Evolutionary conservation across 2,888 invertebrate genomes (phyloP).

Genomic region (Coenonympha arcania): DNA sequence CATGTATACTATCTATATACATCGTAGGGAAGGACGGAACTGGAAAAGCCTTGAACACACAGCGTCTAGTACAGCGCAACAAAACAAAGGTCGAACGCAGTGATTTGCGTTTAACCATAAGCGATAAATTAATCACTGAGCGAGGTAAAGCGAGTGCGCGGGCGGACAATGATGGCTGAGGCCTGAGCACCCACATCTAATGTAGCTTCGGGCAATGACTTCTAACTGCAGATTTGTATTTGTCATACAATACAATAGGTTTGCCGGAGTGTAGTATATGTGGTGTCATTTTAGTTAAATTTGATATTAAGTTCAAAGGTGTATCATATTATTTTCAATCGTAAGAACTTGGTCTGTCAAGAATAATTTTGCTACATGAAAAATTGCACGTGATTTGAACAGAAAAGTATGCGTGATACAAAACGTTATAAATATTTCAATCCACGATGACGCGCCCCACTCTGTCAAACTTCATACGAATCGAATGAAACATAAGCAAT

Average conservation of each 20-base stretch:
- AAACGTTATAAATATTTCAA: too few species aligned
- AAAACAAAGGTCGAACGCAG: slow-evolving; percentile 8
- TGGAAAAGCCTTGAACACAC: neutral
- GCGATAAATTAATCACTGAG: slow-evolving; percentile 13
- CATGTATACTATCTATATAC: neutral
- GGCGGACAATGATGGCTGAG: slow-evolving; percentile 39
- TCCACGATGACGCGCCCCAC: too few species aligned
- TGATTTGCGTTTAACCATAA: slow-evolving; percentile 6
- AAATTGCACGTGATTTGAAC: too few species aligned
- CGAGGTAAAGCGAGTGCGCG: slow-evolving; percentile 37
- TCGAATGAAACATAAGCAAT: too few species aligned
- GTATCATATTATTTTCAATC: too few species aligned
- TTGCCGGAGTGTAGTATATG: neutral
- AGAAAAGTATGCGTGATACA: too few species aligned
- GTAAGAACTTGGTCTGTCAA: too few species aligned
- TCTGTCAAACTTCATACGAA: too few species aligned
- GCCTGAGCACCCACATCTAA: slow-evolving; percentile 42
- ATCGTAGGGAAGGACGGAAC: neutral
- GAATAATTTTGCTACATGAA: too few species aligned
- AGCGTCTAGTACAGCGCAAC: slow-evolving; percentile 9
- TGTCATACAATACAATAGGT: neutral
- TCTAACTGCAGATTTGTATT: neutral
- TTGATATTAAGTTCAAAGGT: too few species aligned
- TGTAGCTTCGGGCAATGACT: slow-evolving; percentile 39
- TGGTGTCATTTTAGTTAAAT: neutral